Evolutionary conservation across 2,113 vertebrate species (phyloP).

Genomic region (Chionomys nivalis): DNA sequence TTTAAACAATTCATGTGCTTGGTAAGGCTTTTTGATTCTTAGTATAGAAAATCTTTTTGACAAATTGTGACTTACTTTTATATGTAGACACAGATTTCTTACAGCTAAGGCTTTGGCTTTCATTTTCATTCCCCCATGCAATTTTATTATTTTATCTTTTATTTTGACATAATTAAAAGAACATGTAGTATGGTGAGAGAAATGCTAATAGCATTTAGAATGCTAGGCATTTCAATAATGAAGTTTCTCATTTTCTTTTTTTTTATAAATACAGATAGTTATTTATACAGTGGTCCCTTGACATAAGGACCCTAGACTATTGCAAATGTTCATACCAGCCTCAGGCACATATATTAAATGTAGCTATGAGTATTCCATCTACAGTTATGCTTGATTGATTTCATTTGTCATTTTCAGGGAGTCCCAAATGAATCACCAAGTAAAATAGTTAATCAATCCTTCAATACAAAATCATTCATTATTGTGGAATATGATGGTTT

Average conservation of each 20-base stretch:
- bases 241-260: constrained; percentile 49
- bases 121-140: neutral
- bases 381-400: constrained; percentile 70
- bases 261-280: constrained; percentile 46
- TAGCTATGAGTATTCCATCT: constrained; percentile 37
- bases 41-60: neutral
- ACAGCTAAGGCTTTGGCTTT: neutral
- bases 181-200: neutral
- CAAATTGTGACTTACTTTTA: neutral
- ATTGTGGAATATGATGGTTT: constrained; percentile 40
- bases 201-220: constrained; percentile 20
- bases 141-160: neutral
- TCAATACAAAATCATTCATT: constrained; percentile 64
- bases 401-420: constrained; percentile 63
- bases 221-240: constrained; percentile 61
- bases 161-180: neutral
- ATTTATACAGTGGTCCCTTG: constrained; percentile 19
- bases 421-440: constrained; percentile 54
- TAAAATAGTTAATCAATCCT: constrained; percentile 50
- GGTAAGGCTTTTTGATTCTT: neutral
- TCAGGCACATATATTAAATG: constrained; percentile 39
- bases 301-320: constrained; percentile 6
- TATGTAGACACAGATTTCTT: neutral
- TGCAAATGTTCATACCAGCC: neutral
- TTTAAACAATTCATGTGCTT: neutral